A percentile compares a stretch with the other conserved stretches of the same genome.
Evolutionary conservation across 2,797 vertebrate species (phyloP).

Genomic region (Capromys pilorides): DNA sequence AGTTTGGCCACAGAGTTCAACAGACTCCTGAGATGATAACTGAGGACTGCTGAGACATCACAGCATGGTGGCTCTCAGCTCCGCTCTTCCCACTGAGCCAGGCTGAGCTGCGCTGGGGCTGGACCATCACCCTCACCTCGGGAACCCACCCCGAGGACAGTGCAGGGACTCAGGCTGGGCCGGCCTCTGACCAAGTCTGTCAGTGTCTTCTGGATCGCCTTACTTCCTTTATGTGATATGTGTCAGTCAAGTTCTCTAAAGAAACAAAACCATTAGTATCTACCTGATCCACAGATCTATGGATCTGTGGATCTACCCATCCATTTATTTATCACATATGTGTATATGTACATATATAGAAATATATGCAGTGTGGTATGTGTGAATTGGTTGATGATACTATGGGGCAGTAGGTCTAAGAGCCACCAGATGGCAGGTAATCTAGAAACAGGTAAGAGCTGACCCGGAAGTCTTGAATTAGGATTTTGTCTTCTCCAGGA

Average conservation of each 20-base stretch:
- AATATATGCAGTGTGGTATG: background rate
- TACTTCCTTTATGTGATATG: background rate
- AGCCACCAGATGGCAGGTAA: background rate
- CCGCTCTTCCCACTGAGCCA: constrained; percentile 15
- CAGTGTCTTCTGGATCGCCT: background rate
- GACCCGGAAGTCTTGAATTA: background rate
- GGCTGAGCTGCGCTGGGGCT: background rate
- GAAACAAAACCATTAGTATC: constrained; percentile 39
- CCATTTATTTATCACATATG: background rate
- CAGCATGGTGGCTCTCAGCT: background rate
- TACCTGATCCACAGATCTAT: too few relatives aligned
- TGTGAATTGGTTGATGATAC: background rate
- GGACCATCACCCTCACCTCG: background rate
- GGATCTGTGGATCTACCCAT: background rate
- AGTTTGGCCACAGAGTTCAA: background rate
- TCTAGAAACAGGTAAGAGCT: background rate
- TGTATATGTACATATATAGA: background rate
- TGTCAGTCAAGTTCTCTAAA: background rate
- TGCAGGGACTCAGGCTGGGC: background rate
- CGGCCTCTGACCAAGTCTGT: background rate
- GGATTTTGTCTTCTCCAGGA: constrained; percentile 28
- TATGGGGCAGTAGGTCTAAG: background rate
- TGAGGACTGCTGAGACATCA: background rate
- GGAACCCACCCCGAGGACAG: background rate
- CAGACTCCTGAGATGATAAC: background rate